A percentile compares a stretch with the other conserved stretches of the same genome.
Conservation (phyloP, 2,113 vertebrate genomes). For the Hippocampus barbouri region DNA sequence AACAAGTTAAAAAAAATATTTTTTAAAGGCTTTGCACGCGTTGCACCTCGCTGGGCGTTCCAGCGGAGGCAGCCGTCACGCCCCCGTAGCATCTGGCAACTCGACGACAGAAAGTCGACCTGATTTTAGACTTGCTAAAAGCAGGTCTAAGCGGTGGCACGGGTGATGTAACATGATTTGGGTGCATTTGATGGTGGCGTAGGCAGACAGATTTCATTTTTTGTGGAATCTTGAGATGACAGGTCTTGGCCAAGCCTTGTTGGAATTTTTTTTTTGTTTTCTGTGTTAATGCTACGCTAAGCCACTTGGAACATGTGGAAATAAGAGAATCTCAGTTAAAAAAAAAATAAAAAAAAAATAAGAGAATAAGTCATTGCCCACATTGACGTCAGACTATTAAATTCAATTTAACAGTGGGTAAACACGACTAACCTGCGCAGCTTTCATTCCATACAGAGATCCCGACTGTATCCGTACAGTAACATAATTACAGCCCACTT, state of each 20-base stretch:
- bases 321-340: background rate
- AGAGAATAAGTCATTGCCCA: conserved; percentile 1
- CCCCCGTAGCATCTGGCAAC: too few species aligned
- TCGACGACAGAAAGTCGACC: too few species aligned
- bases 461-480: background rate
- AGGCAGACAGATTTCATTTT: too few species aligned
- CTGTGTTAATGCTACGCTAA: background rate
- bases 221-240: too few species aligned
- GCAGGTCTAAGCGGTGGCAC: too few species aligned
- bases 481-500: conserved; percentile 12
- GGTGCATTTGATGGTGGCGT: too few species aligned
- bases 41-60: too few species aligned
- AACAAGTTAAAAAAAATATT: too few species aligned
- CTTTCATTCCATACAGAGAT: conserved; percentile 8
- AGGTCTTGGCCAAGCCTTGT: background rate
- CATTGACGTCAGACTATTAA: conserved; percentile 1
- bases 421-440: background rate
- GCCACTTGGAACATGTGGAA: background rate
- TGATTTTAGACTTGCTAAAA: too few species aligned
- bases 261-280: background rate
- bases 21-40: too few species aligned
- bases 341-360: background rate
- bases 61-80: too few species aligned
- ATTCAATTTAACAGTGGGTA: background rate
- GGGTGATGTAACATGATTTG: too few species aligned